A percentile compares a stretch with the other conserved stretches of the same genome.
Conservation (phyloP, 2,888 invertebrate species). For the Euplexia lucipara region DNA sequence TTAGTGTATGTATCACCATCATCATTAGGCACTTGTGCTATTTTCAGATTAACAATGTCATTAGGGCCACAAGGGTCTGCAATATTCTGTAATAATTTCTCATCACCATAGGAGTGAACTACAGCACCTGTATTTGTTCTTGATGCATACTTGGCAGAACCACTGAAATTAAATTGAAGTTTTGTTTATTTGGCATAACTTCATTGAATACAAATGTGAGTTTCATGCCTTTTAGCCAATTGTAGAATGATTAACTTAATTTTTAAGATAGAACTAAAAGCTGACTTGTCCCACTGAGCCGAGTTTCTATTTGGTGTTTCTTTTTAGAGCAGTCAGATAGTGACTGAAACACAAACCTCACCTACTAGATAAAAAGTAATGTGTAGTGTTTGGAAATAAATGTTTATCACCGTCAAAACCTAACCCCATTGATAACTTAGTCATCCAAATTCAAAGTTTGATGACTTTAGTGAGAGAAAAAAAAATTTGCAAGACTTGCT, state of each 20-base stretch:
- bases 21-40: conserved; percentile 88
- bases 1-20: conserved; percentile 86
- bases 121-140: conserved; percentile 92
- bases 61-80: conserved; percentile 70
- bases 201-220: not conserved
- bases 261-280: not conserved
- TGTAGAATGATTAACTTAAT: not conserved
- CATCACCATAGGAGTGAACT: conserved; percentile 91
- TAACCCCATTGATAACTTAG: no score
- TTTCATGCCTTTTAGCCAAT: no score
- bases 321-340: no score
- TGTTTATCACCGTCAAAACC: no score
- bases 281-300: no score
- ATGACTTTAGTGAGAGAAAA: no score
- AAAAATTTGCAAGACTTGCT: no score
- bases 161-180: conserved; percentile 73
- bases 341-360: no score
- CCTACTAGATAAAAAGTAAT: no score
- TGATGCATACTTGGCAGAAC: conserved; percentile 83
- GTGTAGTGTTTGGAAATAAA: no score
- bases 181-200: conserved; percentile 11
- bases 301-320: no score
- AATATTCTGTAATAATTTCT: conserved; percentile 84
- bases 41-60: conserved; percentile 75
- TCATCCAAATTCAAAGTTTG: no score